These are phyloP conservation scores for Volucella bombylans DNA, from an alignment of 2,888 invertebrate genomes.

Conservation along the genomic window DNA sequence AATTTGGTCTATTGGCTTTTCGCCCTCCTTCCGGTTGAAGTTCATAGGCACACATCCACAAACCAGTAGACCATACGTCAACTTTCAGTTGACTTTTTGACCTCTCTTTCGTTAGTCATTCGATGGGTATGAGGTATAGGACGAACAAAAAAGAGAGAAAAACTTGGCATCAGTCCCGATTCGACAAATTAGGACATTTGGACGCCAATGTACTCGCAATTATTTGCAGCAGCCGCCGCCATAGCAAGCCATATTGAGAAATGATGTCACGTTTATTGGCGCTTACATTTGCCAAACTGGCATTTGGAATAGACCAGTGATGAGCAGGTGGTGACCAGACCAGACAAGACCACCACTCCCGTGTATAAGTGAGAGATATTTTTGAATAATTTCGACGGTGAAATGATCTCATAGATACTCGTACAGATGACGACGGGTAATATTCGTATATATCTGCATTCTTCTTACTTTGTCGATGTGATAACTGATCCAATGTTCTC, in stretches of 20 bases:
- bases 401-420: slow-evolving; percentile 50
- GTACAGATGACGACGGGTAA: neutral
- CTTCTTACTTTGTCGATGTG: slow-evolving; percentile 32
- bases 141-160: slow-evolving; percentile 1
- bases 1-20: slow-evolving; percentile 13
- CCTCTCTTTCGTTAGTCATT: slow-evolving; percentile 7
- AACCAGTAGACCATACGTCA: slow-evolving; percentile 3
- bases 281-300: slow-evolving; percentile 36
- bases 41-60: neutral
- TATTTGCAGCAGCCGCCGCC: neutral
- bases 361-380: slow-evolving; percentile 43
- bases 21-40: slow-evolving; percentile 6
- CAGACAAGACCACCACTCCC: slow-evolving; percentile 7
- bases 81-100: slow-evolving; percentile 36
- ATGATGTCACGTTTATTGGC: slow-evolving; percentile 57
- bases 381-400: slow-evolving; percentile 19
- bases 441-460: slow-evolving; percentile 8
- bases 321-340: slow-evolving; percentile 52
- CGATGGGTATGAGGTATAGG: neutral
- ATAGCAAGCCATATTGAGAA: neutral
- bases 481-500: neutral
- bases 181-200: slow-evolving; percentile 52
- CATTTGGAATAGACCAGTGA: slow-evolving; percentile 3
- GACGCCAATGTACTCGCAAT: slow-evolving; percentile 36
- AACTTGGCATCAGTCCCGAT: slow-evolving; percentile 52